Evolutionary conservation across 1,140 invertebrate genomes (phyloP).

Genomic region (Drosophila miranda): DNA sequence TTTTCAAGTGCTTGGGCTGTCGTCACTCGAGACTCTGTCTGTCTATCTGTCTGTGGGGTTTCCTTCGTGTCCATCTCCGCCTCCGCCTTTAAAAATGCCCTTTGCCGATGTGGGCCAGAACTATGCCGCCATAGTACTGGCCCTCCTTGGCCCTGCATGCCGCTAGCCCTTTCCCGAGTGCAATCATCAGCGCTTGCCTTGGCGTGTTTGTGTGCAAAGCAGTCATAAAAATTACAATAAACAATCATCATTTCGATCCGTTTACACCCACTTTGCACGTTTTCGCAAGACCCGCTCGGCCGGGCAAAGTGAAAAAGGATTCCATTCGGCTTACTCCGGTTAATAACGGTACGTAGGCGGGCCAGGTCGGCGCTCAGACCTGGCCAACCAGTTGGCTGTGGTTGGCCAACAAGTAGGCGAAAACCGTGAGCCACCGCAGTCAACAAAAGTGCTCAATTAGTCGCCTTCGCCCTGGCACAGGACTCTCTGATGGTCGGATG

Average conservation of each 20-base stretch:
- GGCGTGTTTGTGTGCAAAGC: constrained; percentile 79
- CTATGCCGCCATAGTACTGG: neutral
- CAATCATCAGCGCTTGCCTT: constrained; percentile 76
- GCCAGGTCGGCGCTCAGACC: constrained; percentile 26
- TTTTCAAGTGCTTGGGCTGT: constrained; percentile 58
- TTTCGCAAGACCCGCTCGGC: constrained; percentile 55
- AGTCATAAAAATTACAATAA: constrained; percentile 81
- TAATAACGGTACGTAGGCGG: constrained; percentile 45
- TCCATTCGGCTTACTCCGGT: constrained; percentile 33
- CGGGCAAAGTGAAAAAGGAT: constrained; percentile 72
- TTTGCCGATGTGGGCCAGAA: constrained; percentile 16
- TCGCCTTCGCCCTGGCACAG: constrained; percentile 24
- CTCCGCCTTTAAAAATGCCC: constrained; percentile 12
- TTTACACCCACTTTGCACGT: constrained; percentile 80
- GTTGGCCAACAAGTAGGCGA: constrained; percentile 66
- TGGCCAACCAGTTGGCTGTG: constrained; percentile 3
- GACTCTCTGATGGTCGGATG: neutral
- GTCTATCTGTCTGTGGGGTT: constrained; percentile 8
- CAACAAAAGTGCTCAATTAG: constrained; percentile 78
- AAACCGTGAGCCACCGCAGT: constrained; percentile 59
- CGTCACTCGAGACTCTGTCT: constrained; percentile 26
- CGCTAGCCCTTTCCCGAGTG: constrained; percentile 31
- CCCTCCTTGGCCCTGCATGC: constrained; percentile 25
- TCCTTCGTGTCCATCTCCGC: neutral
- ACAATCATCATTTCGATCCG: constrained; percentile 79